Evolutionary conservation across 2,888 invertebrate species (phyloP).

Genomic region (Tridacna crocea): DNA sequence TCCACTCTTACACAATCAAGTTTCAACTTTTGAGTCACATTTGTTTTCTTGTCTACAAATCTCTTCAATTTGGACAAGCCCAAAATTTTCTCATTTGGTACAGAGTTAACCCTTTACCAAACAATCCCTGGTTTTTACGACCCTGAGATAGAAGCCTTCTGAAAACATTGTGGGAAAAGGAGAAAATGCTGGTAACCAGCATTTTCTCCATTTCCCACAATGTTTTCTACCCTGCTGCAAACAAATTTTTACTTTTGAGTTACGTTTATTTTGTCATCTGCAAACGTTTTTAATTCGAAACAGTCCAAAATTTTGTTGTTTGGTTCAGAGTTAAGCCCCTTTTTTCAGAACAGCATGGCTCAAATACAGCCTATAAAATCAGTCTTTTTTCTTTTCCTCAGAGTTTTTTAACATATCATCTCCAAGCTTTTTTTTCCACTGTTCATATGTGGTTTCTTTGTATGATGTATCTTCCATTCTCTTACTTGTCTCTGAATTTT

Average conservation of each 20-base stretch:
- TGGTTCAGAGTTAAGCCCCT: not conserved
- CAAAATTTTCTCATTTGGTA: too few species aligned
- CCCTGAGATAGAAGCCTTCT: too few species aligned
- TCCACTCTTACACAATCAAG: too few species aligned
- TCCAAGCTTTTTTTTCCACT: constrained; percentile 7
- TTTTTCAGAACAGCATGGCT: too few species aligned
- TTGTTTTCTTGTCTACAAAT: too few species aligned
- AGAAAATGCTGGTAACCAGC: too few species aligned
- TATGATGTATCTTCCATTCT: not conserved
- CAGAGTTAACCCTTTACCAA: too few species aligned
- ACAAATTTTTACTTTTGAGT: not conserved
- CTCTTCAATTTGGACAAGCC: too few species aligned
- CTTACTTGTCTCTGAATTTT: not conserved
- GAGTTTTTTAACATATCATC: not conserved
- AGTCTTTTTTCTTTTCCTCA: not conserved
- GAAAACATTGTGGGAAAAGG: too few species aligned
- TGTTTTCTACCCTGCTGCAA: not conserved
- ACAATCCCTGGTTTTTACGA: too few species aligned
- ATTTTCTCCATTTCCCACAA: not conserved
- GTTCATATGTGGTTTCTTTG: constrained; percentile 2
- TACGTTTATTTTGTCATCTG: not conserved
- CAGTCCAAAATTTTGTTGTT: not conserved
- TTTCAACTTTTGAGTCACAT: too few species aligned
- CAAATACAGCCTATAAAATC: not conserved
- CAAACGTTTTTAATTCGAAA: not conserved